phyloP scores from a whole-genome alignment of 2,797 vertebrate genomes.

The Pipistrellus kuhlii region DNA sequence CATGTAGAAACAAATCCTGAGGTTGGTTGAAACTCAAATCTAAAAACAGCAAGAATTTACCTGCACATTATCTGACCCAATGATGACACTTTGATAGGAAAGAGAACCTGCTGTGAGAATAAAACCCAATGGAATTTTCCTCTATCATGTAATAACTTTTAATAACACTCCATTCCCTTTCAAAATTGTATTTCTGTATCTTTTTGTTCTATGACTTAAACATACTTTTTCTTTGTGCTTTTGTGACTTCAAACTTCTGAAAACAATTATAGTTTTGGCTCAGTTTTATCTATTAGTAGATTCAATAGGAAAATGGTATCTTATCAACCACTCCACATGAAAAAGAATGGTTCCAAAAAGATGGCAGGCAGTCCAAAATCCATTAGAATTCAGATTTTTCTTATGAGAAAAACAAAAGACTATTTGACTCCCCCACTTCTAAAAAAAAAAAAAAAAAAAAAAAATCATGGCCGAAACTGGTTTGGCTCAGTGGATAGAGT shows the following conservation, averaged over 20 bases:
- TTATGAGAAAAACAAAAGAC: conserved; percentile 27
- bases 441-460: not conserved
- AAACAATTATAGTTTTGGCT: conserved; percentile 30
- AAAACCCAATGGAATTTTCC: not conserved
- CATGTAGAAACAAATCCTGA: conserved; percentile 57
- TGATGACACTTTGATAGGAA: not conserved
- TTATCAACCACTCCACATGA: not conserved
- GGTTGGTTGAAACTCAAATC: not conserved
- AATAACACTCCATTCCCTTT: not conserved
- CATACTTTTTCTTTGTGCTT: not conserved
- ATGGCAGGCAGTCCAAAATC: not conserved
- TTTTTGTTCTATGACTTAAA: not conserved
- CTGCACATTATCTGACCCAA: not conserved
- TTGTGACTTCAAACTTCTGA: conserved; percentile 53
- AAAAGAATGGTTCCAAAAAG: not conserved
- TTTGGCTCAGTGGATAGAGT: no score
- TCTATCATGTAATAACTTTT: not conserved
- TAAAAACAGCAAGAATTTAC: conserved; percentile 52
- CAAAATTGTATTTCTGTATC: not conserved
- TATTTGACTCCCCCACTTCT: not conserved
- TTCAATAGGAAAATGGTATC: conserved; percentile 42
- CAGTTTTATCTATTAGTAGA: conserved; percentile 21
- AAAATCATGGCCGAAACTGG: no score
- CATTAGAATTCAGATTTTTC: conserved; percentile 36
- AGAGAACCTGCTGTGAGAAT: not conserved